Base-by-base conservation (phyloP, 2,888 invertebrate genomes). In the Venusia cambrica region DNA sequence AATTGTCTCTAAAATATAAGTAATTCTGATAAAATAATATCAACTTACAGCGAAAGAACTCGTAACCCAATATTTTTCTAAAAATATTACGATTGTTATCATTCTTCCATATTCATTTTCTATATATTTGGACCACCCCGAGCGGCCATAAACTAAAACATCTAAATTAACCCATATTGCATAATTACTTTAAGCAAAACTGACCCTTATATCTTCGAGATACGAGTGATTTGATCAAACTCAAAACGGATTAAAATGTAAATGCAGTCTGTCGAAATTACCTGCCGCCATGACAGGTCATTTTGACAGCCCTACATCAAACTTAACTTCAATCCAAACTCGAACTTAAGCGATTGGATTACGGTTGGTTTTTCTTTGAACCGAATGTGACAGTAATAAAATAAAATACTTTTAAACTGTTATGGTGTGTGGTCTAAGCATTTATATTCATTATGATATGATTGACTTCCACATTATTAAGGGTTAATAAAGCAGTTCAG, bases 111-210 rank as follows among this genome's bases (percentile, higher is more conserved):
- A 44, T 44, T 47, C 28, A 25, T 41, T 16, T 45, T 16, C 34
- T 34, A 47, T 47, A 29, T 31, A 42, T 33, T 37, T 5, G 20
- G 49, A 49, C 49, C 49, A 49, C 49, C 49, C 36, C 29, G 24
- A 27, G 10, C 4, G 32, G 10, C 15, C 26, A 20, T 45, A 40
- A 43, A 40, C 19, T 18, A 15, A 30, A 24, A 36, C 34, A 24
- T 34, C 45, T 43, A 41, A 43, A 48, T 49, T 39, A 37, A 14
- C 24, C 10, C 7, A 7, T 13, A 13, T 26, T 12, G 22, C 15
- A 7, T 19, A 38, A 22, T 4, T 26, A 7, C 2, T 2, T 19
- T 4, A 21, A 5, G 11, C 8, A 6, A 42, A 41, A 36, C 20
- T 33, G 7, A 16, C 15, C 37, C 27, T 39, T 49, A 44, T 18